A percentile compares a stretch with the other conserved stretches of the same genome.
Conservation (phyloP, 2,113 vertebrate species). For the Apodemus speciosus region DNA sequence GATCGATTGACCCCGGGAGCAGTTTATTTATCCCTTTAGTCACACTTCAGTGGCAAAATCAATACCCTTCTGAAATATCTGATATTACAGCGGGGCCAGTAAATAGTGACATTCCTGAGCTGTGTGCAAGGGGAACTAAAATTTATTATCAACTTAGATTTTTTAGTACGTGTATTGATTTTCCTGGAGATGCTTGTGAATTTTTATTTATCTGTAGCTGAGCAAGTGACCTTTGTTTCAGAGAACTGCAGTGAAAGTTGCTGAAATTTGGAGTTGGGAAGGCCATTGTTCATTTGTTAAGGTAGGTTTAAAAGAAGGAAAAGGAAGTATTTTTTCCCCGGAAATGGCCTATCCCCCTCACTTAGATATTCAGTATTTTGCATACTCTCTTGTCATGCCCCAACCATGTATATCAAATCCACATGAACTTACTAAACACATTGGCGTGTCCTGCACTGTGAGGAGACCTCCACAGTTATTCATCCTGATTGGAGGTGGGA, state of each 20-base stretch:
- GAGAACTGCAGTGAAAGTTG: conserved; percentile 74
- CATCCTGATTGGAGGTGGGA: not conserved
- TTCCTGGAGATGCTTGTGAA: conserved; percentile 85
- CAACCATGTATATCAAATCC: not conserved
- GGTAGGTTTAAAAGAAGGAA: conserved; percentile 17
- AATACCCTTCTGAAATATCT: conserved; percentile 89
- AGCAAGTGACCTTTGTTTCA: conserved; percentile 86
- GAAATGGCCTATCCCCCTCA: conserved; percentile 33
- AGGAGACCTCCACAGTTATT: not conserved
- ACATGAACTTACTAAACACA: not conserved
- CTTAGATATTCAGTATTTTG: conserved; percentile 39
- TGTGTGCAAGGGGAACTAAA: conserved; percentile 87
- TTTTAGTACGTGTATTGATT: conserved; percentile 89
- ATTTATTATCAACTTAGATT: conserved; percentile 89
- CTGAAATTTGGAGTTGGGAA: conserved; percentile 28
- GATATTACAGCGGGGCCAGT: conserved; percentile 87
- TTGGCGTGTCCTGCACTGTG: not conserved
- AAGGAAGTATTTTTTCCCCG: not conserved
- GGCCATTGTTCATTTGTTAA: not conserved
- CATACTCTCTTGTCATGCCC: conserved; percentile 48
- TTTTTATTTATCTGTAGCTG: conserved; percentile 89
- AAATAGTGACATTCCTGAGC: conserved; percentile 89
- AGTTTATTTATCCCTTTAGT: conserved; percentile 92
- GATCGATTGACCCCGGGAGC: conserved; percentile 88
- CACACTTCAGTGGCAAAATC: conserved; percentile 91